Evolutionary conservation across 2,113 vertebrate genomes (phyloP).

Genomic region (Merops nubicus): DNA sequence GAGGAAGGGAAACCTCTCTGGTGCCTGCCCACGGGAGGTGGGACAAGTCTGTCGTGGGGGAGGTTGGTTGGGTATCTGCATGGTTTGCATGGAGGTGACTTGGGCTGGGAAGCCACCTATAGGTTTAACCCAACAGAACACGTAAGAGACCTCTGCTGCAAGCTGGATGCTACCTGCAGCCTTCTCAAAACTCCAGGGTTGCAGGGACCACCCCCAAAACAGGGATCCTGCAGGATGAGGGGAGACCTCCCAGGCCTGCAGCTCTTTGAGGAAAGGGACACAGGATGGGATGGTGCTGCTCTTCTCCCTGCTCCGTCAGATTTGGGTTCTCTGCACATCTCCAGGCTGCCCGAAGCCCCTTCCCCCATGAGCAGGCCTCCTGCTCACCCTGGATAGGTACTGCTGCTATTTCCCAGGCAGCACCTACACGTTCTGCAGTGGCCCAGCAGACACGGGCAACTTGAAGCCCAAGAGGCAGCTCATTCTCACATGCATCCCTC

Average conservation of each 20-base stretch:
- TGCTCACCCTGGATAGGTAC: not conserved
- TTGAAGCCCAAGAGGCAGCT: not conserved
- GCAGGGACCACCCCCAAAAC: not conserved
- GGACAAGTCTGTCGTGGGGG: accelerated
- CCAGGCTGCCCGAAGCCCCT: not conserved
- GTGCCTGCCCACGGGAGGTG: not conserved
- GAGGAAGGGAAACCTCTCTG: not conserved
- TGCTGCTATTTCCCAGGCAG: not conserved
- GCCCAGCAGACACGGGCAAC: not conserved
- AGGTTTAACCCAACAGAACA: not conserved
- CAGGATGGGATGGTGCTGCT: not conserved
- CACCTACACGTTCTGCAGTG: not conserved
- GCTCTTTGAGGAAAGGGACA: not conserved
- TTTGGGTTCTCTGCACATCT: not conserved
- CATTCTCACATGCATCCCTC: too few relatives aligned
- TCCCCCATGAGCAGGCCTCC: not conserved
- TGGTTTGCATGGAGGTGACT: not conserved
- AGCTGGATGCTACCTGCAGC: not conserved
- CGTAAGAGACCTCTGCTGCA: not conserved
- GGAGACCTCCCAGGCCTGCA: not conserved
- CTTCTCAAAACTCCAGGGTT: not conserved
- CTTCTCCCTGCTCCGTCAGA: not conserved
- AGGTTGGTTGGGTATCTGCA: not conserved
- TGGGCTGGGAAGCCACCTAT: not conserved
- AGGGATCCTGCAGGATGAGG: not conserved